Conservation (phyloP, 30 jellyfish, hydroid and myxozoan genomes). For the Aurelia aurita complex sp. Pacific region DNA sequence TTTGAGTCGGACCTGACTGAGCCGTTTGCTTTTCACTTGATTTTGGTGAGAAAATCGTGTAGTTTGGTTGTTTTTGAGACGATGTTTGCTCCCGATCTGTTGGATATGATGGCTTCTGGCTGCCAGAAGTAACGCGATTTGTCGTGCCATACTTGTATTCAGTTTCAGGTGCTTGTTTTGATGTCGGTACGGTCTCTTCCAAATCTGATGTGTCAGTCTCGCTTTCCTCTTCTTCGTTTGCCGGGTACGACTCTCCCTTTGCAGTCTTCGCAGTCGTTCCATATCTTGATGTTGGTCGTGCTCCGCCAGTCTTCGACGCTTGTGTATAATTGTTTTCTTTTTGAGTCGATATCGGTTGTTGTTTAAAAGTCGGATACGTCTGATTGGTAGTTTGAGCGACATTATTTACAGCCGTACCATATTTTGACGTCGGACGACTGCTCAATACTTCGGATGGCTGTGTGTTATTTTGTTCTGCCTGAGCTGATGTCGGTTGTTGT, state of each 20-base stretch:
- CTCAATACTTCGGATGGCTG: background rate
- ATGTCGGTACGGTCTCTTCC: too few relatives aligned
- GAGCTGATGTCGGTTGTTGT: background rate
- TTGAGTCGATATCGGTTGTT: background rate
- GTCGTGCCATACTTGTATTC: background rate
- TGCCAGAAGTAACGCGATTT: background rate
- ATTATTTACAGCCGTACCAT: background rate
- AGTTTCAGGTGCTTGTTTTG: too few relatives aligned
- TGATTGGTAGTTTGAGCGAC: background rate
- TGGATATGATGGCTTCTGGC: conserved; percentile 6
- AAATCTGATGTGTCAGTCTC: too few relatives aligned
- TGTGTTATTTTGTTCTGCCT: background rate
- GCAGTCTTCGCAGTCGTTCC: too few relatives aligned
- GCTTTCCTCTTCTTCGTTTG: too few relatives aligned
- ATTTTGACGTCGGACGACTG: background rate
- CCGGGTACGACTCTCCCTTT: too few relatives aligned
- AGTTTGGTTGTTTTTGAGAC: background rate
- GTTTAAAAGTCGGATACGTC: background rate
- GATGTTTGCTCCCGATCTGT: conserved; percentile 17
- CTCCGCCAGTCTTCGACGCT: background rate
- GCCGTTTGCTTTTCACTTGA: background rate
- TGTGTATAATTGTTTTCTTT: background rate
- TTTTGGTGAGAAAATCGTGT: background rate
- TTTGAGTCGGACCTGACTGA: background rate
- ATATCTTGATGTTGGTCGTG: background rate